Conservation (phyloP, 2,113 vertebrate genomes). For the Syrrhaptes paradoxus region DNA sequence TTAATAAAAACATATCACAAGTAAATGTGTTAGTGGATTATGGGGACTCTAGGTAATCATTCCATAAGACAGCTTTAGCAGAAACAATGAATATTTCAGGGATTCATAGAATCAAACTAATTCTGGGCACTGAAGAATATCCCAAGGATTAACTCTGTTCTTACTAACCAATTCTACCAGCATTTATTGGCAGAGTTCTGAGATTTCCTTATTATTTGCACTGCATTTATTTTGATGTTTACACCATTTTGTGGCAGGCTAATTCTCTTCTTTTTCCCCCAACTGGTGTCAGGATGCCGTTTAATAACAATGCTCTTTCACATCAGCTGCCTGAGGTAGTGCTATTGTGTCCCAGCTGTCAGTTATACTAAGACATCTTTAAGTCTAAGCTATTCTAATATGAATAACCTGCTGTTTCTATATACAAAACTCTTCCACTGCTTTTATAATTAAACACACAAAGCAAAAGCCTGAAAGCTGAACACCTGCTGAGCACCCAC, state of each 20-base stretch:
- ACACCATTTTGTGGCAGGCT: background rate
- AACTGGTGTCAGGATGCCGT: background rate
- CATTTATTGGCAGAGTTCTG: conserved; percentile 22
- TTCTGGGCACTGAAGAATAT: conserved; percentile 3
- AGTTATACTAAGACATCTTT: conserved; percentile 41
- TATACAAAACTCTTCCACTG: conserved; percentile 26
- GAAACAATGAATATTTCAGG: conserved; percentile 40
- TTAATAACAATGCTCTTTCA: conserved; percentile 37
- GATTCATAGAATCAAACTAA: background rate
- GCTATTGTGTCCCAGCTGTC: conserved; percentile 32
- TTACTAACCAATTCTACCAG: background rate
- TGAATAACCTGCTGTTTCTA: conserved; percentile 57
- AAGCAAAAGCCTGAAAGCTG: conserved; percentile 16
- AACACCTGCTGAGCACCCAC: conserved; percentile 17
- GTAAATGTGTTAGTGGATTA: conserved; percentile 38
- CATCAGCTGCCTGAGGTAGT: conserved; percentile 10
- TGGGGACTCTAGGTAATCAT: conserved; percentile 15
- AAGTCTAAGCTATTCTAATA: conserved; percentile 28
- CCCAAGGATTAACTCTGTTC: conserved; percentile 10
- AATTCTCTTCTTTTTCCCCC: background rate
- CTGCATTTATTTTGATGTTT: conserved; percentile 31
- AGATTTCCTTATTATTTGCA: conserved; percentile 27
- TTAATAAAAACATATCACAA: conserved; percentile 60
- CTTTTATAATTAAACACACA: conserved; percentile 40
- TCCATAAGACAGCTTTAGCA: background rate